Evolutionary conservation across 2,113 vertebrate genomes (phyloP).

Genomic region (Dipodomys spectabilis): DNA sequence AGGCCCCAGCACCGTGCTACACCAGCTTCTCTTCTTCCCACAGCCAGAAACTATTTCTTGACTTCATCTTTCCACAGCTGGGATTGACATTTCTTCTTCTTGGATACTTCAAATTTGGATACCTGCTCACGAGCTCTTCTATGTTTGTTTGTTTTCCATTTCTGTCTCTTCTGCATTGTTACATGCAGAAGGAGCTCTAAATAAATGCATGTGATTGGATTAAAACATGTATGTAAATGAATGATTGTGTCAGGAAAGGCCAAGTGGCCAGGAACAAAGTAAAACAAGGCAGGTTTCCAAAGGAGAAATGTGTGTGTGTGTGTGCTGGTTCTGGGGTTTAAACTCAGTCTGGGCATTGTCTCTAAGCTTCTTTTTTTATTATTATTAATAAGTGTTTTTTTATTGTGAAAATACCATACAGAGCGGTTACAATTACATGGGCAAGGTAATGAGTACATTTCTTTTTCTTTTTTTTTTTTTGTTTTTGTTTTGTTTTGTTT

Average conservation of each 20-base stretch:
- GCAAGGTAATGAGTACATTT: no score
- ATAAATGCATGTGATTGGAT: neutral
- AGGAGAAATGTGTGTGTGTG: neutral
- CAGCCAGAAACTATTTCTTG: neutral
- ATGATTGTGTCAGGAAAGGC: neutral
- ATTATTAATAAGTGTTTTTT: no score
- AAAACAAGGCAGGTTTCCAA: neutral
- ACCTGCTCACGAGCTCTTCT: neutral
- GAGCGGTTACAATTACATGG: no score
- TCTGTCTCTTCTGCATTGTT: neutral
- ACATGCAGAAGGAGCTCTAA: neutral
- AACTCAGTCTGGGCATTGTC: no score
- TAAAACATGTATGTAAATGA: neutral
- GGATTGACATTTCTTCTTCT: neutral
- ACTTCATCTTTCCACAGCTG: neutral
- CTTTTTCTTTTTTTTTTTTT: no score
- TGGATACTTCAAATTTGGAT: neutral
- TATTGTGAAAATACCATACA: no score
- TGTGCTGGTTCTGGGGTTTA: no score
- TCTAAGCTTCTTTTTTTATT: no score
- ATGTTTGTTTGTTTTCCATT: neutral
- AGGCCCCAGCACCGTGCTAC: neutral
- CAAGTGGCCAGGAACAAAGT: neutral
- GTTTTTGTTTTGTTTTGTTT: no score
- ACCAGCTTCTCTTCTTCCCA: rapidly evolving